Evolutionary conservation across 2,888 invertebrate genomes (phyloP), one percentile per base, ranked within the genome.

Genomic region (Apotomis capreana): DNA sequence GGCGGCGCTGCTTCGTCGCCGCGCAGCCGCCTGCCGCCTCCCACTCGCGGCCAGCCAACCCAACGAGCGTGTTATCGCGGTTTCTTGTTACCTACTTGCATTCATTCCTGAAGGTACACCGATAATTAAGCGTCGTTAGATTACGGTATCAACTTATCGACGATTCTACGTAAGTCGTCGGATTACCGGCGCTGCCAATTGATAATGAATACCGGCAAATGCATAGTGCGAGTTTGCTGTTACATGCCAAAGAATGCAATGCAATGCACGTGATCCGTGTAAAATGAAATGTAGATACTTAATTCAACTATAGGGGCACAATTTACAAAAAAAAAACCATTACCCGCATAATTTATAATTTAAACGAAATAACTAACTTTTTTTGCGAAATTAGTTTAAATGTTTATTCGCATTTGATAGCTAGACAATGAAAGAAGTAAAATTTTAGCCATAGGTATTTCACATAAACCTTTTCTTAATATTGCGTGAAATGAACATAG

Each of bases 41-140:
- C 90, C 90, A 91, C 92, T 90, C 86, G 81, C 83, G 76, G 79
- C 82, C 84, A 84, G 82, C 84, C 83, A 81, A 84, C 86, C 84
- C 83, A 81, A 84, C 86, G 83, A 88, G 85, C 82, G 80, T 88
- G 87, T 87, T 89, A 90, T 90, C 90, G 87, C 84, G 80, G 92
- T 89, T 90, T 92, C 92, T 90, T 88, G 84, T 92, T 92, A 89
- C 92, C 84, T 80, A 81, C 81, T 87, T 88, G 86, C 87, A 87
- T 87, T 87, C 87, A 88, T 87, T 89, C 87, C 83, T 84, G 75
- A 82, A 78, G 81, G 82, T 84, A 85, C 81, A 83, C 80, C 80
- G 83, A 80, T 83, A 82, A 84, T 84, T 84, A 87, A 84, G 80
- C 85, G 84, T 89, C 84, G 77, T 91, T 90, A 80, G 86, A 89